Evolutionary conservation across 2,113 vertebrate genomes (phyloP).

Genomic region (Felis chaus): DNA sequence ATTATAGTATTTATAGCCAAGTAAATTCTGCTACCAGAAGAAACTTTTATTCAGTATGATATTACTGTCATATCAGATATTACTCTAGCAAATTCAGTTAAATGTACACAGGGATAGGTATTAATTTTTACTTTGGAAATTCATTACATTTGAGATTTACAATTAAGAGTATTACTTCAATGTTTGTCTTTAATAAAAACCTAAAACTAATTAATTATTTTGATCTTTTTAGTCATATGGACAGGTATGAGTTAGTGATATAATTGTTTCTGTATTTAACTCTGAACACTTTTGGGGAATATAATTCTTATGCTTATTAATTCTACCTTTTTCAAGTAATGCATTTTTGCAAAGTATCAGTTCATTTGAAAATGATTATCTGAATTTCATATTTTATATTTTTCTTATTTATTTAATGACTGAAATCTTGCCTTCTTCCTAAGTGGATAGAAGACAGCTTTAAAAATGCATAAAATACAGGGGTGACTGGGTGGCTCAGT

Average conservation of each 20-base stretch:
- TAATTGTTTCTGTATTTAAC: not conserved
- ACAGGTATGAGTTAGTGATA: not conserved
- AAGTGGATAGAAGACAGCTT: not conserved
- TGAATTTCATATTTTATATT: not conserved
- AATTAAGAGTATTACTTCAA: not conserved
- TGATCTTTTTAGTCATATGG: not conserved
- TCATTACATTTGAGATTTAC: not conserved
- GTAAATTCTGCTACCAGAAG: not conserved
- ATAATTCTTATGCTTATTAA: not conserved
- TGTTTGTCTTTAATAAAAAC: not conserved
- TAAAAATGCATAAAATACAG: not conserved
- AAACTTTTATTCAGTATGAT: not conserved
- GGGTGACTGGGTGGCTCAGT: too few relatives aligned
- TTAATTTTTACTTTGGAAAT: not conserved
- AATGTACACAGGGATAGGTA: not conserved
- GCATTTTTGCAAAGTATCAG: not conserved
- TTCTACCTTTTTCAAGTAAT: not conserved
- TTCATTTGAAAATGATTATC: not conserved
- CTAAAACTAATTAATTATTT: not conserved
- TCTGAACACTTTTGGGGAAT: not conserved
- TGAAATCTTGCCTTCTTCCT: not conserved
- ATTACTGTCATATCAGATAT: not conserved
- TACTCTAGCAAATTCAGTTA: not conserved
- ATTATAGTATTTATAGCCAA: not conserved
- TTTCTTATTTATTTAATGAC: not conserved